phyloP scores from a whole-genome alignment of 2,888 invertebrate species.

The Pyrgus malvae region DNA sequence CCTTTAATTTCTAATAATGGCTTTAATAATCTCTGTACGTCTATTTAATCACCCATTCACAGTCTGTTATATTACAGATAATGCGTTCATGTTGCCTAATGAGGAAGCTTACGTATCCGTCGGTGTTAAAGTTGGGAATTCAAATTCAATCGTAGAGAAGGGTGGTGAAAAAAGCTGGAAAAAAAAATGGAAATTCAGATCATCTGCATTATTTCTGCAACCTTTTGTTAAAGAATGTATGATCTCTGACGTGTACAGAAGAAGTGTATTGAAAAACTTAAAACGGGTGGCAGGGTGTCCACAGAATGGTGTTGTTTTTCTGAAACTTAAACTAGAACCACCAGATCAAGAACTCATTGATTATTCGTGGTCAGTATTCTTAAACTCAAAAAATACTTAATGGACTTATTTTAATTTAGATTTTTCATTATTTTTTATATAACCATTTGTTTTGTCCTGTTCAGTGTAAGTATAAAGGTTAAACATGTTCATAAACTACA shows the following conservation, averaged over 20 bases:
- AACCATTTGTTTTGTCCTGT: background rate
- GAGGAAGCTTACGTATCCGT: slow-evolving; percentile 49
- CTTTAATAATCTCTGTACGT: slow-evolving; percentile 54
- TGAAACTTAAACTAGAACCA: slow-evolving; percentile 77
- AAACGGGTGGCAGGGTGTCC: slow-evolving; percentile 48
- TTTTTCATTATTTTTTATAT: too few species aligned
- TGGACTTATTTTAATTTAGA: too few species aligned
- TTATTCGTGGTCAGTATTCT: slow-evolving; percentile 83
- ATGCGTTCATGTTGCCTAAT: slow-evolving; percentile 50
- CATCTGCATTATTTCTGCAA: slow-evolving; percentile 58
- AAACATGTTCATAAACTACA: too few species aligned
- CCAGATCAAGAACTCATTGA: slow-evolving; percentile 85
- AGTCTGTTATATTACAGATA: slow-evolving; percentile 55
- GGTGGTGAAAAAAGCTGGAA: slow-evolving; percentile 37
- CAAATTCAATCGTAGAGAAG: slow-evolving; percentile 38
- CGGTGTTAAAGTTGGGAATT: slow-evolving; percentile 50
- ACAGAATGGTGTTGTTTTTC: slow-evolving; percentile 47
- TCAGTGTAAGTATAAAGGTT: too few species aligned
- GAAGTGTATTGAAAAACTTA: slow-evolving; percentile 54
- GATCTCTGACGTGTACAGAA: slow-evolving; percentile 56
- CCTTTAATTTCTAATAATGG: slow-evolving; percentile 39
- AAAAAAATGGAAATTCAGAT: slow-evolving; percentile 44
- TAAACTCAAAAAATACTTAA: too few species aligned
- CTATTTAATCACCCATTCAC: slow-evolving; percentile 58
- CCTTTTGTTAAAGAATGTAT: slow-evolving; percentile 62